Evolutionary conservation across 2,113 vertebrate species (phyloP).

Genomic region (Ceratotherium simum): DNA sequence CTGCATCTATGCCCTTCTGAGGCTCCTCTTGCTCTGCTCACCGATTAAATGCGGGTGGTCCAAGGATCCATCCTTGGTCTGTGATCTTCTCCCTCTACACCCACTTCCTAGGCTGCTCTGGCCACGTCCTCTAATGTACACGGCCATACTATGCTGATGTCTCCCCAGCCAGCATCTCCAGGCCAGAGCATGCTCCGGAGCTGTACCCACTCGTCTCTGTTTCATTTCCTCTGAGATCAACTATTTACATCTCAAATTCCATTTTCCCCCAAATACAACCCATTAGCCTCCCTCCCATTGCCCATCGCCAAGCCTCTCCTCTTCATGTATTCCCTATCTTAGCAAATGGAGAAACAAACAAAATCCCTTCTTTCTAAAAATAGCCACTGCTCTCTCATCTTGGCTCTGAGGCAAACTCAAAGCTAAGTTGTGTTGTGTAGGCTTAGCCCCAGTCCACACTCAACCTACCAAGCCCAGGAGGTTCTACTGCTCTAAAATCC

Average conservation of each 20-base stretch:
- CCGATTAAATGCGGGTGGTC: neutral
- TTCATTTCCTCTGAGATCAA: neutral
- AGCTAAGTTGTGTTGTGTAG: neutral
- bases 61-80: neutral
- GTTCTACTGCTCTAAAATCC: neutral
- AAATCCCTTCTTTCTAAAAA: slow-evolving; percentile 6
- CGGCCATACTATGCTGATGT: neutral
- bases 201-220: no score
- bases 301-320: neutral
- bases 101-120: neutral
- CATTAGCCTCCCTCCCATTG: neutral
- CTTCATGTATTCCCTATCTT: neutral
- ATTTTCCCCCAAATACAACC: neutral
- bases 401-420: neutral
- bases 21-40: neutral
- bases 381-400: neutral
- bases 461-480: neutral
- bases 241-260: neutral
- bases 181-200: neutral
- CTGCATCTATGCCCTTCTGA: neutral
- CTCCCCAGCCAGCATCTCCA: neutral
- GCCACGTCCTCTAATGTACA: neutral
- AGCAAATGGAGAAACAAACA: neutral
- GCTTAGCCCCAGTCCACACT: neutral
- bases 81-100: neutral